Percentiles rank a stretch among this genome's conserved stretches.
Conservation (phyloP, 2,113 vertebrate genomes). For the Syngnathoides biaculeatus region DNA sequence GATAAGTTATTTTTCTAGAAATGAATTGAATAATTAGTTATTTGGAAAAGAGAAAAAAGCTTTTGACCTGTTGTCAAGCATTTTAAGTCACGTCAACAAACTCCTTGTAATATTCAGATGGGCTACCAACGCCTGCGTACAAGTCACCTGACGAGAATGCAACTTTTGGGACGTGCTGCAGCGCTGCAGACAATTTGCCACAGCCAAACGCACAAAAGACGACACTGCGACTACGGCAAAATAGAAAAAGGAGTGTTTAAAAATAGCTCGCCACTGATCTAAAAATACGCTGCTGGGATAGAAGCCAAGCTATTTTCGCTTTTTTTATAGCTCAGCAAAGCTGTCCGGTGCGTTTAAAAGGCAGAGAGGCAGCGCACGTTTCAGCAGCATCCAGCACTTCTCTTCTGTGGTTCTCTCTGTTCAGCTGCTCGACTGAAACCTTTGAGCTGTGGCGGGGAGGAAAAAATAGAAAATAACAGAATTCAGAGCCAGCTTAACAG, state of each 20-base stretch:
- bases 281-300: constrained; percentile 48
- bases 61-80: not conserved
- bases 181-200: constrained; percentile 22
- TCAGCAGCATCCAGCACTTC: constrained; percentile 36
- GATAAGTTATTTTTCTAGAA: too few relatives aligned
- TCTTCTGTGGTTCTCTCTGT: constrained; percentile 21
- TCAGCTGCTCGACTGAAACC: constrained; percentile 44
- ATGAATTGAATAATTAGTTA: too few relatives aligned
- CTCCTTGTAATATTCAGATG: constrained; percentile 1
- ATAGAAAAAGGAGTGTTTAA: constrained; percentile 42
- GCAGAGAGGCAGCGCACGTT: constrained; percentile 32
- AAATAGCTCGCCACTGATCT: constrained; percentile 52
- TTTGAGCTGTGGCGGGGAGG: constrained; percentile 43
- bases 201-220: constrained; percentile 18
- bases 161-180: constrained; percentile 11
- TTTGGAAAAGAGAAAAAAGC: not conserved
- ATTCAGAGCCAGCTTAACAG: not conserved
- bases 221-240: constrained; percentile 30
- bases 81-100: not conserved
- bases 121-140: constrained; percentile 5
- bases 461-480: not conserved
- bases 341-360: constrained; percentile 29
- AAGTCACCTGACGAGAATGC: constrained; percentile 6
- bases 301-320: constrained; percentile 18
- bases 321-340: constrained; percentile 23